phyloP scores from a whole-genome alignment of 1,140 invertebrate genomes.

The Caenorhabditis brenneri region DNA sequence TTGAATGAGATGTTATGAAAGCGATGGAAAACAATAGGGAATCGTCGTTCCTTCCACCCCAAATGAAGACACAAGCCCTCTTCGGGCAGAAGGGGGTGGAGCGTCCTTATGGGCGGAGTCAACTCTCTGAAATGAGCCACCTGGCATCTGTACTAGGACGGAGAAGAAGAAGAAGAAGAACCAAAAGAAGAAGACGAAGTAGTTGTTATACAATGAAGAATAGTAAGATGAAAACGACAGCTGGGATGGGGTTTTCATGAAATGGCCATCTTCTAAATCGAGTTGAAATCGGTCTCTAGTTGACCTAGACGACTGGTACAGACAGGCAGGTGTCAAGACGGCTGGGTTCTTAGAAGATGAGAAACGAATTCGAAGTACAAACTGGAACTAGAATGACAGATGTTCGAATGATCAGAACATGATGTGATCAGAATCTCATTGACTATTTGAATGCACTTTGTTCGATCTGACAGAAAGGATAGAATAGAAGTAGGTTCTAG shows the following conservation, averaged over 20 bases:
- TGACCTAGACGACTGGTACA: conserved; percentile 38
- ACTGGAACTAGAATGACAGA: neutral
- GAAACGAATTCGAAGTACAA: neutral
- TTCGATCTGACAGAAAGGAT: too few relatives aligned
- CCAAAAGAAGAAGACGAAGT: neutral
- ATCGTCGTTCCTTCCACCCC: neutral
- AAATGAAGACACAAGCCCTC: neutral
- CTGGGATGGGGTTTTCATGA: neutral
- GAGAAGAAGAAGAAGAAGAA: neutral
- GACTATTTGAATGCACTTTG: too few relatives aligned
- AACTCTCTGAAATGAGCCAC: neutral
- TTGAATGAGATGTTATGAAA: neutral
- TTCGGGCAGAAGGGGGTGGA: neutral
- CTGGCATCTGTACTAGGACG: neutral
- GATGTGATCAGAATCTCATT: neutral
- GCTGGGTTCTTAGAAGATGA: neutral
- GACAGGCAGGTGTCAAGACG: neutral
- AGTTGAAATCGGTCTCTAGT: conserved; percentile 1
- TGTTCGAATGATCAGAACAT: neutral
- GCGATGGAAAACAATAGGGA: neutral
- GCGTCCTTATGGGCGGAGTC: neutral
- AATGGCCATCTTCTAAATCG: conserved; percentile 9
- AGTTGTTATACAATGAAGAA: neutral
- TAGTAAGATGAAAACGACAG: neutral
- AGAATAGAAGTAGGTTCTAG: too few relatives aligned